Conservation (phyloP, 1,140 invertebrate species). For the Dinoponera quadriceps region DNA sequence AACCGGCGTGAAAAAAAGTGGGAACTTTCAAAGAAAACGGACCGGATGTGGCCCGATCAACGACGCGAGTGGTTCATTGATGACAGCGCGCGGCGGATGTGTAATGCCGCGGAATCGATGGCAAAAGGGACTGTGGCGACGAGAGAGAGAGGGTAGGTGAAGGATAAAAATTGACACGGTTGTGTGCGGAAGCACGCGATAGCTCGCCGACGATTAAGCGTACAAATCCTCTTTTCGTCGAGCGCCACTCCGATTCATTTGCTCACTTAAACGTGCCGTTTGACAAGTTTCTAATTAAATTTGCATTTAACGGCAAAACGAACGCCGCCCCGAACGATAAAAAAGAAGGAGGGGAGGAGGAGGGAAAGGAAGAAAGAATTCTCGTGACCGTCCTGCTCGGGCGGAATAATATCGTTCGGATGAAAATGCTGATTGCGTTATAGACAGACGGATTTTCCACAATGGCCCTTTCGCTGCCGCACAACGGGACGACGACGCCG, state of each 20-base stretch:
- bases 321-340: slow-evolving; percentile 33
- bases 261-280: slow-evolving; percentile 43
- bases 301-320: slow-evolving; percentile 55
- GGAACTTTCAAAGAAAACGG: slow-evolving; percentile 2
- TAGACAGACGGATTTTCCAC: slow-evolving; percentile 21
- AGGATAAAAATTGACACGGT: slow-evolving; percentile 37
- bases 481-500: slow-evolving; percentile 18
- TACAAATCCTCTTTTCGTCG: slow-evolving; percentile 40
- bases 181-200: slow-evolving; percentile 16
- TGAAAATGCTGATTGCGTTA: slow-evolving; percentile 58
- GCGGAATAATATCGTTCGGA: slow-evolving; percentile 37
- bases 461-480: not conserved
- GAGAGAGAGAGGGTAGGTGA: not conserved
- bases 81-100: not conserved
- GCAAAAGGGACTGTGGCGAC: not conserved
- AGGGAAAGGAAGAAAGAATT: slow-evolving; percentile 33
- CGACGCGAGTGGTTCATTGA: not conserved
- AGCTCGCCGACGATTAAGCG: slow-evolving; percentile 41
- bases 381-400: slow-evolving; percentile 7
- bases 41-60: not conserved
- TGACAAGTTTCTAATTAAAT: slow-evolving; percentile 63
- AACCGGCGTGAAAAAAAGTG: not conserved
- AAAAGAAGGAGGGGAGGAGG: too few relatives aligned
- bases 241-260: slow-evolving; percentile 39
- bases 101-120: slow-evolving; percentile 6